phyloP scores from a whole-genome alignment of 2,888 invertebrate genomes.

The Eristalis pertinax region DNA sequence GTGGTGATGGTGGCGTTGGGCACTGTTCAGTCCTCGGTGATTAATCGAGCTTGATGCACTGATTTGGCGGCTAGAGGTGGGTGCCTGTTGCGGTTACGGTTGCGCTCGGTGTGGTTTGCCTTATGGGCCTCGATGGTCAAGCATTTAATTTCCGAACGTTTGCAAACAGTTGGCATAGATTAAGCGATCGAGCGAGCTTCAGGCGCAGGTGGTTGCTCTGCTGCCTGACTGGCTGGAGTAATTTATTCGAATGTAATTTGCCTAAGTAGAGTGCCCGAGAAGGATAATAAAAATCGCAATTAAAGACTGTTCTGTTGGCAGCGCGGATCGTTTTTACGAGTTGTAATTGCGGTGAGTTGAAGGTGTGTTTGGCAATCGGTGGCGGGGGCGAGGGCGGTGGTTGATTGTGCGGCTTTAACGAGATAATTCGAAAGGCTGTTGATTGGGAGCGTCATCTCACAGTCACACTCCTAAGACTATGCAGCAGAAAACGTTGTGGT shows the following conservation, averaged over 20 bases:
- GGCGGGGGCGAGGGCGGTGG: too few relatives aligned
- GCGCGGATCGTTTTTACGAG: slow-evolving; percentile 10
- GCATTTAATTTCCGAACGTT: slow-evolving; percentile 58
- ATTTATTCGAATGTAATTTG: slow-evolving; percentile 63
- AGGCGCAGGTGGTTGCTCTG: slow-evolving; percentile 55
- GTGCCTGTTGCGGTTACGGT: slow-evolving; percentile 34
- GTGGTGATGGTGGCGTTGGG: background rate
- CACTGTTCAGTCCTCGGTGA: slow-evolving; percentile 48
- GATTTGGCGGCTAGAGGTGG: slow-evolving; percentile 39
- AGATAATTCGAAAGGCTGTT: background rate
- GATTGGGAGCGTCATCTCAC: too few relatives aligned
- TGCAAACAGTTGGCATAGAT: slow-evolving; percentile 60
- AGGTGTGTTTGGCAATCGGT: background rate
- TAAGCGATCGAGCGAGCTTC: slow-evolving; percentile 33
- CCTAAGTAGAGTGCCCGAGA: slow-evolving; percentile 45
- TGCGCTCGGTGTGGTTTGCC: slow-evolving; percentile 64
- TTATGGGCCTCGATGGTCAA: slow-evolving; percentile 61
- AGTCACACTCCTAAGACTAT: too few relatives aligned
- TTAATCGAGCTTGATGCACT: slow-evolving; percentile 66
- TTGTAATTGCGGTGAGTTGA: slow-evolving; percentile 22
- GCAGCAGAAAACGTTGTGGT: too few relatives aligned
- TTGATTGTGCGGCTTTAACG: background rate
- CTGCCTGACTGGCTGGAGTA: background rate
- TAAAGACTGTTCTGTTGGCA: slow-evolving; percentile 1
- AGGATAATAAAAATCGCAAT: background rate